Conservation (phyloP, 1,140 invertebrate species). For the Orchestia grillus region DNA sequence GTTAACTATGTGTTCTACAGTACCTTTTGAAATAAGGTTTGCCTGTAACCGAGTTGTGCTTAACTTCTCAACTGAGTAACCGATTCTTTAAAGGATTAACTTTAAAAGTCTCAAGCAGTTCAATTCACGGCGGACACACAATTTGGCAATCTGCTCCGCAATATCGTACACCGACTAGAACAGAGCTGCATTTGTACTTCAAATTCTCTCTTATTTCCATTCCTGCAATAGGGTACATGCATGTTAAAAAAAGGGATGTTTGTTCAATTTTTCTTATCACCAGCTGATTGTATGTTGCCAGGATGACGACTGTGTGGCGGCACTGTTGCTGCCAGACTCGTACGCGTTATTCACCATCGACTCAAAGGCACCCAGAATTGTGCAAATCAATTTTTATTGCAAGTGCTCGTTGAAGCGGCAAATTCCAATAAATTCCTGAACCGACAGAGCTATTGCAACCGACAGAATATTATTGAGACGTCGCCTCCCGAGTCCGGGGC, state of each 20-base stretch:
- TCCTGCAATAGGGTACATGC: too few species aligned
- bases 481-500: neutral
- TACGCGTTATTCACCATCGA: slow-evolving; percentile 7
- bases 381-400: slow-evolving; percentile 54
- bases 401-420: slow-evolving; percentile 49
- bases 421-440: slow-evolving; percentile 53
- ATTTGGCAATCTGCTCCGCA: neutral
- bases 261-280: neutral
- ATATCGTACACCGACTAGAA: neutral
- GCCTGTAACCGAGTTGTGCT: neutral
- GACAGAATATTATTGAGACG: slow-evolving; percentile 53
- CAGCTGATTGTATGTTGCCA: neutral
- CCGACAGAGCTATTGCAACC: slow-evolving; percentile 46
- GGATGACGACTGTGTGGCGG: neutral
- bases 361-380: slow-evolving; percentile 42
- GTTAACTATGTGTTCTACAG: neutral
- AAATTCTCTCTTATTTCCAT: neutral
- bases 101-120: neutral
- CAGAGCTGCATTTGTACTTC: neutral
- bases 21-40: neutral
- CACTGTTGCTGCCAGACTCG: slow-evolving; percentile 26
- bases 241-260: neutral
- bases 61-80: neutral
- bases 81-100: neutral
- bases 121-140: neutral